A percentile compares a stretch with the other conserved stretches of the same genome.
These are phyloP conservation scores for Dioctria rufipes DNA, from an alignment of 2,888 invertebrate genomes.

Conservation along the genomic window DNA sequence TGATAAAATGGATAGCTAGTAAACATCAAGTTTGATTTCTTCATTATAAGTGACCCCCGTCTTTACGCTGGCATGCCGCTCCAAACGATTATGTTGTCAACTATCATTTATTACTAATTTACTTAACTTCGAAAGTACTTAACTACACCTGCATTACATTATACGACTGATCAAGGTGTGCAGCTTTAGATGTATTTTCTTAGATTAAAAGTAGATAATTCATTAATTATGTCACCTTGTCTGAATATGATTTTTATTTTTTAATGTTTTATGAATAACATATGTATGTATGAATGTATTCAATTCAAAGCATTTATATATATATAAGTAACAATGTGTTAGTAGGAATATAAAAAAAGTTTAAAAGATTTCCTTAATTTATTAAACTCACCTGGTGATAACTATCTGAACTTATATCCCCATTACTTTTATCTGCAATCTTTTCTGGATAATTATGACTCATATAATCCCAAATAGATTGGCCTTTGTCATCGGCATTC, in stretches of 20 bases:
- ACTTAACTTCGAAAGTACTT: slow-evolving; percentile 13
- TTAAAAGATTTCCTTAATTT: background rate
- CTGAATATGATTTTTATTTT: slow-evolving; percentile 17
- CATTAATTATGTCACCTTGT: slow-evolving; percentile 8
- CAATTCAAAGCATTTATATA: background rate
- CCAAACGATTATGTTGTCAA: slow-evolving; percentile 23
- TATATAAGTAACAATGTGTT: background rate
- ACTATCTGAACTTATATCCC: slow-evolving; percentile 75
- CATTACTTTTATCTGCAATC: slow-evolving; percentile 75
- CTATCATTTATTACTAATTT: slow-evolving; percentile 5
- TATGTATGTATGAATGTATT: background rate
- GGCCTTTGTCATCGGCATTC: slow-evolving; percentile 72
- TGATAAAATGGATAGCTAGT: no score
- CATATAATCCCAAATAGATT: slow-evolving; percentile 77
- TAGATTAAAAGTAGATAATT: slow-evolving; percentile 5
- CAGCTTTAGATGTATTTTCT: background rate
- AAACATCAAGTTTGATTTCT: no score
- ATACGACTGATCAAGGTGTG: slow-evolving; percentile 4
- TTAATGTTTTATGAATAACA: no score
- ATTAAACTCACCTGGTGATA: slow-evolving; percentile 71
- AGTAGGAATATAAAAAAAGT: background rate
- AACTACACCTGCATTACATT: background rate
- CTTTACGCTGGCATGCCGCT: background rate
- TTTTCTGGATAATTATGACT: slow-evolving; percentile 75
- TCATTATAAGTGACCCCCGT: no score